Evolutionary conservation across 2,888 invertebrate genomes (phyloP), one percentile per base, ranked within the genome.

Genomic region (Fragum fragum): DNA sequence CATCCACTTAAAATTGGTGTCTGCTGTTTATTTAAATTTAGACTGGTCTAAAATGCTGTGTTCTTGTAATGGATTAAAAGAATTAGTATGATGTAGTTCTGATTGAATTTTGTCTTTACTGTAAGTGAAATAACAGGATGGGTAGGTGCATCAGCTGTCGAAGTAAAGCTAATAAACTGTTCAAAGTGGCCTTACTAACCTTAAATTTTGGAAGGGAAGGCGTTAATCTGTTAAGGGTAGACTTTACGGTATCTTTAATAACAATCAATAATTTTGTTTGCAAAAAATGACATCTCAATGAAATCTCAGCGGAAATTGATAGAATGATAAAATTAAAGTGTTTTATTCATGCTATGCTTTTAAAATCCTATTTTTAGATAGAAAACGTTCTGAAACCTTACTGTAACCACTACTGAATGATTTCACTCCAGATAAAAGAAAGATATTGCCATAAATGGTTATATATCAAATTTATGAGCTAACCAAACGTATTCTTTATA

Each of bases 221-320:
- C n/a, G n/a, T n/a, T n/a, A n/a, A n/a, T 7, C 21, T 11, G 57
- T 57, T 23, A 57, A 57, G 57, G 57, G 28, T 57, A 57, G 6
- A 57, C 14, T 47, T 47, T 5, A 42, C 5, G 66, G 66, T 66
- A 42, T 66, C 66, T 21, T 66, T 42, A 14, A 42, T 66, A 66
- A 66, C 32, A 66, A 66, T 66, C 66, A 66, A 66, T 66, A 66
- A 66, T 42, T 66, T 42, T 66, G 66, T 66, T 66, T 66, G 42
- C 16, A 21, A 66, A 66, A 66, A 66, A 39, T 66, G 66, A 66
- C 66, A 66, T 66, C 66, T 66, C 66, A 66, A 66, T 66, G 66
- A 66, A 66, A 32, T 42, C 42, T 21, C 66, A 42, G 42, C 66
- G 66, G 39, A 66, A 66, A 66, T 66, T 66, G 66, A 66, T 66